Base-by-base conservation (phyloP, 2,797 vertebrate genomes). In the Petrocephalus schoutedeni region DNA sequence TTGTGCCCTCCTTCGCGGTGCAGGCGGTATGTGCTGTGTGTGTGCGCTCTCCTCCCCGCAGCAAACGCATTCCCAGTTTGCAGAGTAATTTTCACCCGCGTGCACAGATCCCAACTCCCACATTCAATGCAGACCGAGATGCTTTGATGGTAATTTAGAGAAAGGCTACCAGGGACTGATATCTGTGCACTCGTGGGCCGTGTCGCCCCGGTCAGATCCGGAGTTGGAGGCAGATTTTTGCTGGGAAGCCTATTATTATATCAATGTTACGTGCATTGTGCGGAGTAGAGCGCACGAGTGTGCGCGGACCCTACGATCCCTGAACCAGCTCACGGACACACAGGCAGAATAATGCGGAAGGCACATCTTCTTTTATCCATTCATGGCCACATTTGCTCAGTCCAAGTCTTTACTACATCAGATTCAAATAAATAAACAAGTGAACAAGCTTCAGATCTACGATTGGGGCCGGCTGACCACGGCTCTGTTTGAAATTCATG, bases 401-500 rank as follows among this genome's bases (percentile, higher is more conserved):
- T 93, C 89, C 90, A 61, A 90, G 91, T 71, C 85, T 85, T 45
- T 86, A 77, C 7, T 56, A 59, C 88, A 41, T 82, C 53, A 86
- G 5, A 61, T 51, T 57, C 21, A 21, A 28, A 10, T 84, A 84
- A 83, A 88, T 80, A 87, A 64, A 59, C 77, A 92, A 93, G 90
- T 87, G 92, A 93, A 93, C 89, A 92, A 90, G 85, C 91, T 90
- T 90, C 92, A 91, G 91, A 87, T 91, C 87, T 92, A 90, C 91
- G 87, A 90, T 90, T 84, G 89, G 2, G 91, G 91, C 90, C 90
- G 89, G 92, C 93, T 91, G 93, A 95, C 95, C 91, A 94, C 85
- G 86, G 89, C 86, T 45, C 45, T 90, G 94, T 95, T 95, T 95
- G 94, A 95, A 95, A 95, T 96, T 92, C 88, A 95, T 95, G 94